Base-by-base conservation (phyloP, 2,113 vertebrate species). In the Condylura cristata region DNA sequence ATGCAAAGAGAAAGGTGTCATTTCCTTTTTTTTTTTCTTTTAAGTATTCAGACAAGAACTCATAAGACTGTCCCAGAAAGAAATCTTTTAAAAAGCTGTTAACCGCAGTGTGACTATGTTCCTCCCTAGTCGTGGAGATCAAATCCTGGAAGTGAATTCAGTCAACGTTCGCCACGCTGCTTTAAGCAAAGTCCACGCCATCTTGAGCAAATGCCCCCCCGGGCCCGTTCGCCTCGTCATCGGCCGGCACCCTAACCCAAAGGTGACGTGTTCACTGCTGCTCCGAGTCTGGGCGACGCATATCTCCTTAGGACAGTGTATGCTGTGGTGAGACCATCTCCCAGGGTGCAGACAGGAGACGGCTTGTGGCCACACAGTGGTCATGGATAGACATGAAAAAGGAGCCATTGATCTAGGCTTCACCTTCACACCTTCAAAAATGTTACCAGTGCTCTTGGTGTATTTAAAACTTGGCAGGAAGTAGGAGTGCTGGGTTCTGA, bases 201-300 rank as follows among this genome's bases (percentile, higher is more conserved):
- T 99, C 96, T 98, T 99, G 93, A 99, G 99, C 13, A 99, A 99
- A 86, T 99, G 99, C 74, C 99, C 99, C 32, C 99, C 99, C 0
- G 99, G 99, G 83, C 99, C 99, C 0, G 99, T 99, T 44, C 99
- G 99, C 96, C 99, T 99, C 6, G 99, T 99, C 92, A 99, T 99
- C 56, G 99, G 99, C 95, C 98, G 99, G 39, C 99, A 99, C 97
- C 99, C 99, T 17, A 99, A 99, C 91, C 99, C 99, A 48, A 99
- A 99, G 98, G 99, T 99, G 90, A 98, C 97, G 56, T 84, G 74
- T n/a, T 17, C 32, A 32, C 1, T 46, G 0, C n/a, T 13, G 3
- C 46, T 85, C 26, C 75, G 7, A 51, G 24, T 14, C 3, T 46
- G 74, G 91, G 48, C 41, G 56, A 39, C 26, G 16, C 18, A n/a